Evolutionary conservation across 2,113 vertebrate genomes (phyloP).

Genomic region (Strix aluco): DNA sequence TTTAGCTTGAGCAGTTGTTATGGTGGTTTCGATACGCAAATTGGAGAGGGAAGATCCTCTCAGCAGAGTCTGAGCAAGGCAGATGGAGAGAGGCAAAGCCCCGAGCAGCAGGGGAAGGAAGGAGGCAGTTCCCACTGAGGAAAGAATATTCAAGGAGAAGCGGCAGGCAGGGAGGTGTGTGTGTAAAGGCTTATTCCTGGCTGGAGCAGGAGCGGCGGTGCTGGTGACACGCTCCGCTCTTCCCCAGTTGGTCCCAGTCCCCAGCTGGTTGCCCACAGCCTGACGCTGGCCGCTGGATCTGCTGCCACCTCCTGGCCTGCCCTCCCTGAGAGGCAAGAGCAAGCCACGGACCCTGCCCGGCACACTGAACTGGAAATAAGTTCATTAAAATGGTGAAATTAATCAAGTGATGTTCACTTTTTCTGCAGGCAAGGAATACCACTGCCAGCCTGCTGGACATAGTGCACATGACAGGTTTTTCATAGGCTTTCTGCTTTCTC

Average conservation of each 20-base stretch:
- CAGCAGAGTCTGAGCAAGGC: neutral
- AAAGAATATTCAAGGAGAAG: neutral
- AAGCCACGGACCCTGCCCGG: rapidly evolving
- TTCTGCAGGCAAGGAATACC: neutral
- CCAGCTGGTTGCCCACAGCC: neutral
- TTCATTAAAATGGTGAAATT: neutral
- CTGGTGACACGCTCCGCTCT: neutral
- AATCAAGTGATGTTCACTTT: neutral
- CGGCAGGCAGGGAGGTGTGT: neutral
- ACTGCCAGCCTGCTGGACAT: neutral
- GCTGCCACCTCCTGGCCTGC: constrained; percentile 71
- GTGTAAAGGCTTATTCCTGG: neutral
- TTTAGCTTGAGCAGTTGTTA: neutral
- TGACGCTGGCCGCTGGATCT: neutral
- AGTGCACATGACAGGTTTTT: no score
- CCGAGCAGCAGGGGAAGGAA: neutral
- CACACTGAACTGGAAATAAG: neutral
- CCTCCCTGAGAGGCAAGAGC: neutral
- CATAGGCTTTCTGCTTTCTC: neutral
- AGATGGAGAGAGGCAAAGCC: neutral
- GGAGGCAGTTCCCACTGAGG: neutral
- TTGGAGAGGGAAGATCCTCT: neutral
- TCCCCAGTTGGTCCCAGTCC: neutral
- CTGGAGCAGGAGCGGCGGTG: neutral
- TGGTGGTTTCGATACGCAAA: neutral